These are phyloP conservation scores for Acropora tenuis DNA, from an alignment of 64 coral and sea anemone genomes.

Conservation along the genomic window DNA sequence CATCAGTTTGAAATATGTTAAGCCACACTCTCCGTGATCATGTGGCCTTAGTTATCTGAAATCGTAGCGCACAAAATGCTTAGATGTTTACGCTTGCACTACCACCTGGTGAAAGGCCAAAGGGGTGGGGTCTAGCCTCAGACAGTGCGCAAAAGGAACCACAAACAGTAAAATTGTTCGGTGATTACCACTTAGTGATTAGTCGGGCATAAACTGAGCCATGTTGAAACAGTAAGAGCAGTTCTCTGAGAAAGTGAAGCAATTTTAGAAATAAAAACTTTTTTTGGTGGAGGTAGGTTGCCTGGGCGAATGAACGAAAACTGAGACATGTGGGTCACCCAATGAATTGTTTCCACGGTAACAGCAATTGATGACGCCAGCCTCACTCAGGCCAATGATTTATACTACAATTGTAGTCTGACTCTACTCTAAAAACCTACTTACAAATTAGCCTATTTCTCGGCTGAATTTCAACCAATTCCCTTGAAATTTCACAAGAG, in stretches of 20 bases:
- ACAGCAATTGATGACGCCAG: conserved; percentile 6
- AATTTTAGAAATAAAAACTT: neutral
- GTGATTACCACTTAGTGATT: neutral
- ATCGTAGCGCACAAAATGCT: conserved; percentile 9
- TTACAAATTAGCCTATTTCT: conserved; percentile 5
- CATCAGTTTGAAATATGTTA: conserved; percentile 1
- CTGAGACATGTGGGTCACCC: neutral
- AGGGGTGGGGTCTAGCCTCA: conserved; percentile 4
- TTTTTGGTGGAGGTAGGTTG: neutral
- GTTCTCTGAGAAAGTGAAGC: neutral
- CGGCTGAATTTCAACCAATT: conserved; percentile 6
- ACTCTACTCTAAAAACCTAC: neutral
- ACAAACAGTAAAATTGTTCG: neutral
- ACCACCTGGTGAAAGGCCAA: conserved; percentile 12
- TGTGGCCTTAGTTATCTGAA: conserved; percentile 6
- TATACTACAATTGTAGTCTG: neutral
- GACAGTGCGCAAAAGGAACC: conserved; percentile 8
- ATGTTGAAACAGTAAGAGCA: neutral
- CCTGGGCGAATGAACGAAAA: neutral
- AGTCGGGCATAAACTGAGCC: neutral
- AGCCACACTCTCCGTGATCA: neutral
- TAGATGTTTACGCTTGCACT: conserved; percentile 1
- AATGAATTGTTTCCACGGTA: conserved; percentile 1
- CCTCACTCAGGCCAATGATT: conserved; percentile 8
- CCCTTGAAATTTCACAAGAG: conserved; percentile 5